Conservation (phyloP, 2,888 invertebrate species). For the Capitulum mitella region DNA sequence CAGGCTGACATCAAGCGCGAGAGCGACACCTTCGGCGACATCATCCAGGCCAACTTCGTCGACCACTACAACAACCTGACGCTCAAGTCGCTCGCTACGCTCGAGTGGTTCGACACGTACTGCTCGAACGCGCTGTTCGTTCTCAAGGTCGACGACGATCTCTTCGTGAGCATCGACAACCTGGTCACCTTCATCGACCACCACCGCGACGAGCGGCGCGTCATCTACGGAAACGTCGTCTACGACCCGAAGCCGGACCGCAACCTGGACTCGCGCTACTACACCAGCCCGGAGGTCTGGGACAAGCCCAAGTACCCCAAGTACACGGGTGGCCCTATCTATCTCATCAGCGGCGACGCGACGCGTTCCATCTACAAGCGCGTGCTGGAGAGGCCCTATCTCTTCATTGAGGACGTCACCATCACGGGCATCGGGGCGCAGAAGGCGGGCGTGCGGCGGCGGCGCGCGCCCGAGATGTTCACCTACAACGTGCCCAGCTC, state of each 20-base stretch:
- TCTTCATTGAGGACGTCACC: slow-evolving; percentile 26
- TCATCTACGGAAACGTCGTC: slow-evolving; percentile 19
- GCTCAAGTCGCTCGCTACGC: slow-evolving; percentile 18
- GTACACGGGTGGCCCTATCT: slow-evolving; percentile 1
- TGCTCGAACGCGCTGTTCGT: background rate
- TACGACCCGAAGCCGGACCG: slow-evolving; percentile 17
- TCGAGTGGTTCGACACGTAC: slow-evolving; percentile 7
- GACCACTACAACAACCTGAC: slow-evolving; percentile 30
- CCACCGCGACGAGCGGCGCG: background rate
- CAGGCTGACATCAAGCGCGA: background rate
- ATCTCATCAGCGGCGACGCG: slow-evolving; percentile 2
- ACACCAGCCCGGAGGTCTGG: background rate
- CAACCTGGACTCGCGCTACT: background rate
- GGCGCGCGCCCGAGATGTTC: slow-evolving; percentile 12
- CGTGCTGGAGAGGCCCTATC: slow-evolving; percentile 4
- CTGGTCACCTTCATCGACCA: background rate
- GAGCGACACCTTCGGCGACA: slow-evolving; percentile 15
- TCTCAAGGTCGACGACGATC: slow-evolving; percentile 26
- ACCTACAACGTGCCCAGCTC: background rate
- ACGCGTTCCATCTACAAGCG: background rate
- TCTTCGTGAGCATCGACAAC: slow-evolving; percentile 13
- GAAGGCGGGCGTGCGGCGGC: background rate
- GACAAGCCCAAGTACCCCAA: background rate
- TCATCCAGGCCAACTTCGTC: slow-evolving; percentile 26
- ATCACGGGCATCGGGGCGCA: slow-evolving; percentile 25